phyloP scores from a whole-genome alignment of 2,888 invertebrate species.

The Boloria euphrosyne region DNA sequence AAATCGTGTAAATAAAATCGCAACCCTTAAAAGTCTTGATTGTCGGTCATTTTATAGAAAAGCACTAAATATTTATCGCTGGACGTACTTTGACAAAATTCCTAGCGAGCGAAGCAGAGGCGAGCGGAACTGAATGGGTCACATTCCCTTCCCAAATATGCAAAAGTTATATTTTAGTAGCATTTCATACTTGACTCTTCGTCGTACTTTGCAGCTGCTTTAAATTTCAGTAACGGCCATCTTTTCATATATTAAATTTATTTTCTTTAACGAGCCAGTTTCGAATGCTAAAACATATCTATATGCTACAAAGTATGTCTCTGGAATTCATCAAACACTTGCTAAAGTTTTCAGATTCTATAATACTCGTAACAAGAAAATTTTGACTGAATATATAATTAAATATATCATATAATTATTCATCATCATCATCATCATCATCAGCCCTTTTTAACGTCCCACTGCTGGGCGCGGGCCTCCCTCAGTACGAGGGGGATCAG shows the following conservation, averaged over 20 bases:
- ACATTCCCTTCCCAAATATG: slow-evolving; percentile 60
- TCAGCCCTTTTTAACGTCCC: too few relatives aligned
- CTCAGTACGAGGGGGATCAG: too few relatives aligned
- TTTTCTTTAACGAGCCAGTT: slow-evolving; percentile 37
- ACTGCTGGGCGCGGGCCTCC: too few relatives aligned
- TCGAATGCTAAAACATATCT: slow-evolving; percentile 31
- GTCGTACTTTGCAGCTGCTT: slow-evolving; percentile 38
- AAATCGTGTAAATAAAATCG: too few relatives aligned
- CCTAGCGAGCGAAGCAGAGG: slow-evolving; percentile 51
- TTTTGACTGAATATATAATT: too few relatives aligned
- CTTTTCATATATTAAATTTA: slow-evolving; percentile 39
- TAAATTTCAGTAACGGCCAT: slow-evolving; percentile 32
- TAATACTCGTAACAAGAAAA: too few relatives aligned
- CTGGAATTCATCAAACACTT: slow-evolving; percentile 11
- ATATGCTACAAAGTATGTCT: slow-evolving; percentile 20
- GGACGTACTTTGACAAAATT: slow-evolving; percentile 65
- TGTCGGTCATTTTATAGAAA: slow-evolving; percentile 43
- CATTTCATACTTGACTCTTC: slow-evolving; percentile 43
- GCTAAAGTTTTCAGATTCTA: background rate
- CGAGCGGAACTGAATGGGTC: slow-evolving; percentile 54
- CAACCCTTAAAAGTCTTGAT: background rate
- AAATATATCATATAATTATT: too few relatives aligned
- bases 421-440: too few relatives aligned
- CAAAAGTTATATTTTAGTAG: slow-evolving; percentile 59
- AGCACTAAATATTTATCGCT: slow-evolving; percentile 47